phyloP scores from a whole-genome alignment of 2,113 vertebrate genomes.

The Rhinolophus sinicus region DNA sequence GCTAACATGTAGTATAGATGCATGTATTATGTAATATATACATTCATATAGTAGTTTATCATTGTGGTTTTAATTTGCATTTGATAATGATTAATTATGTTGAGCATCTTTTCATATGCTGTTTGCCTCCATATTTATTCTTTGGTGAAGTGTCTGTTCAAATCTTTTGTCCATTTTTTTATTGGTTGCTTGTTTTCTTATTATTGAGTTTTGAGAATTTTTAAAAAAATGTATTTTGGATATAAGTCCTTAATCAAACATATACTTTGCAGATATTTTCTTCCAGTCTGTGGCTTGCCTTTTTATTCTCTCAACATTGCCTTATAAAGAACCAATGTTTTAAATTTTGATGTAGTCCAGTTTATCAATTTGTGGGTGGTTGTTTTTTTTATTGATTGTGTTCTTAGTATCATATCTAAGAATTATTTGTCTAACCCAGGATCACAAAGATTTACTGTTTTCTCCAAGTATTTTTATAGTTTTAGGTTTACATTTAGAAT shows the following conservation, averaged over 20 bases:
- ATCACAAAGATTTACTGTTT: background rate
- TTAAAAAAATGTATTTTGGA: background rate
- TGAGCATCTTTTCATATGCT: background rate
- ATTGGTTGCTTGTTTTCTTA: background rate
- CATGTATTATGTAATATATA: background rate
- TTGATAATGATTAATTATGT: background rate
- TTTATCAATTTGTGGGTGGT: background rate
- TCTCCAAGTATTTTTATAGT: background rate
- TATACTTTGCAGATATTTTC: background rate
- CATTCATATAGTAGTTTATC: background rate
- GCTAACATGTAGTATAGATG: background rate
- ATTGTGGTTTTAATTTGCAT: conserved; percentile 34
- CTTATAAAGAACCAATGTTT: background rate
- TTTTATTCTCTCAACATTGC: background rate
- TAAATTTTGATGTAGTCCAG: background rate
- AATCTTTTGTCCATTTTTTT: background rate
- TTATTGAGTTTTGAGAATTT: background rate
- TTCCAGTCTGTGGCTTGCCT: background rate
- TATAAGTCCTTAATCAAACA: background rate
- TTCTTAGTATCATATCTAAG: background rate
- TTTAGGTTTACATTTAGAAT: background rate
- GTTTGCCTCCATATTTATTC: background rate
- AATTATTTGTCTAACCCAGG: background rate
- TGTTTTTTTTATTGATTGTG: background rate
- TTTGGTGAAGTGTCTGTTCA: background rate